Base-by-base conservation (phyloP, 2,888 invertebrate species). In the Thymelicus lineola region DNA sequence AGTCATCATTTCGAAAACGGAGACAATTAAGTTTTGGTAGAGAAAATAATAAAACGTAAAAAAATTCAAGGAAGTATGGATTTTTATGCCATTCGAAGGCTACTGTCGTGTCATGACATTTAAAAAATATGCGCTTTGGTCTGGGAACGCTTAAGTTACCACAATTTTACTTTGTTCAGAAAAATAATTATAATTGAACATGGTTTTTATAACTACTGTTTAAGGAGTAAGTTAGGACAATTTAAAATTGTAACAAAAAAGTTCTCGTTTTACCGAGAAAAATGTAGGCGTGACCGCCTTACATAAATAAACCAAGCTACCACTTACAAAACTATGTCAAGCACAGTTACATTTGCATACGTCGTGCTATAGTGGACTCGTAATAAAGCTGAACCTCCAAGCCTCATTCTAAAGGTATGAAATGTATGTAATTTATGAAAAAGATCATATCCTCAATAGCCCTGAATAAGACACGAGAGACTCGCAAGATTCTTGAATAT, bases 241-340 rank as follows among this genome's bases (percentile, higher is more conserved):
- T 42, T 42, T 42, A 12, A 12, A 42, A 42, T 2, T 1, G 10
- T 42, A 17, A 17, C 17, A 50, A 6, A 0, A 2, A 9, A 50
- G 15, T 50, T 50, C 48, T 15, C n/a, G 57, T 57, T 55, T 65
- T 35, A 64, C 64, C 64, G 55, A 55, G 64, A 55, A 28, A 57
- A 57, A 66, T 57, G 15, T 46, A 58, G 45, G 46, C 65, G 65
- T 58, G 57, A 57, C 65, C 57, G 58, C 35, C 12, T 35, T 36
- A 45, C 55, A 55, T 57, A 57, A 65, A 65, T 46, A 66, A 66
- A 66, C 36, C 48, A 3, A 57, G 57, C 46, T 57, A 57, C 14
- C 45, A 66, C 15, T 59, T 58, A 59, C 20, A 20, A 59, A 66
- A 66, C 46, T 59, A 46, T 66, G 66, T 66, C 66, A 66, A 66